phyloP scores from a whole-genome alignment of 2,888 invertebrate genomes.

The Yponomeuta cagnagella region DNA sequence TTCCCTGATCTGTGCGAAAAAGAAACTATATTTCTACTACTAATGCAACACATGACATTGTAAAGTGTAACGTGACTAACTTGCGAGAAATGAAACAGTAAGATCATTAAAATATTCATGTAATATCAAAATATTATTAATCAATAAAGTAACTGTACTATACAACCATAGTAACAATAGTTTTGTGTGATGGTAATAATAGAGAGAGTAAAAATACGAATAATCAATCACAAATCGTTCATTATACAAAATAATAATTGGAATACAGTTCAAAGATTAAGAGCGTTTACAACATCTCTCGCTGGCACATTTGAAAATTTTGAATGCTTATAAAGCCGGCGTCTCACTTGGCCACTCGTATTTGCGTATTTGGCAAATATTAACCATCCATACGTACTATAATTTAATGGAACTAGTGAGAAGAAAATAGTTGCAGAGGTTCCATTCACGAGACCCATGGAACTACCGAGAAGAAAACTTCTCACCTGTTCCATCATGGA shows the following conservation, averaged over 20 bases:
- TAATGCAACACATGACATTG: neutral
- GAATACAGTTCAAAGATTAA: neutral
- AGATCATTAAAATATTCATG: neutral
- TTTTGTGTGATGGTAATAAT: neutral
- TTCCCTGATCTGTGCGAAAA: neutral
- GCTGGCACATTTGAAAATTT: too few relatives aligned
- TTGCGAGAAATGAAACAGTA: neutral
- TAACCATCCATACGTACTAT: too few relatives aligned
- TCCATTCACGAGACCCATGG: too few relatives aligned
- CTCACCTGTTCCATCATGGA: too few relatives aligned
- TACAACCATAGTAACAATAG: conserved; percentile 1
- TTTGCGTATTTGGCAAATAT: too few relatives aligned
- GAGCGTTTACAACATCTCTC: too few relatives aligned
- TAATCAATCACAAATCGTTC: conserved; percentile 4
- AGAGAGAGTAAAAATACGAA: neutral
- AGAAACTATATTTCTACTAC: too few relatives aligned
- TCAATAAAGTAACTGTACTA: neutral
- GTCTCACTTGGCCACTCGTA: too few relatives aligned
- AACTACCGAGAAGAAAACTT: too few relatives aligned
- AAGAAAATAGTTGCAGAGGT: too few relatives aligned
- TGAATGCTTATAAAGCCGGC: too few relatives aligned
- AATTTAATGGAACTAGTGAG: too few relatives aligned
- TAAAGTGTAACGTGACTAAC: neutral
- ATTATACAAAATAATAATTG: neutral
- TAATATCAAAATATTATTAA: neutral